Evolutionary conservation across 1,140 invertebrate species (phyloP).

Genomic region (Drosophila saltans): DNA sequence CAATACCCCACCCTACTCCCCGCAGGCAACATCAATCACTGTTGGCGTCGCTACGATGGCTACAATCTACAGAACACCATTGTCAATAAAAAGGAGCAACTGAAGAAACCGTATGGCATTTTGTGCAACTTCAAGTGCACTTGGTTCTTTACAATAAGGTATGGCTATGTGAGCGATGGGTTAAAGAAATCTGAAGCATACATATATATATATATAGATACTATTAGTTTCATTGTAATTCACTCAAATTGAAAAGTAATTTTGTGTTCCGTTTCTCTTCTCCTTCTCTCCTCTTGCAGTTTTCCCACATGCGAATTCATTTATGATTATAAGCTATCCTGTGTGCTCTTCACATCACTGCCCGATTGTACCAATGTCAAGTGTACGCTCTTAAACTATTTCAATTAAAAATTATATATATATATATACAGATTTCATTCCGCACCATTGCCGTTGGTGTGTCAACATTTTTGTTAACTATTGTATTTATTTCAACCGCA

Average conservation of each 20-base stretch:
- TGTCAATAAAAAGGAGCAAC: conserved; percentile 80
- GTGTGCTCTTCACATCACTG: conserved; percentile 82
- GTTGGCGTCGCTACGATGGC: conserved; percentile 81
- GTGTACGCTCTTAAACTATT: conserved; percentile 80
- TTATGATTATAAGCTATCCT: conserved; percentile 81
- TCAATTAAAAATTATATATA: conserved; percentile 47
- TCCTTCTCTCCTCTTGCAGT: conserved; percentile 32
- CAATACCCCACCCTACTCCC: neutral
- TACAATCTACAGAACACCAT: conserved; percentile 80
- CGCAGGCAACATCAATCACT: conserved; percentile 79
- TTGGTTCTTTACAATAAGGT: conserved; percentile 82
- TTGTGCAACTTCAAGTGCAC: conserved; percentile 82
- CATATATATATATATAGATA: too few relatives aligned
- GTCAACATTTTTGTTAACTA: conserved; percentile 25
- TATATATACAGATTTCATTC: conserved; percentile 1
- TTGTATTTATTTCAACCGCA: conserved; percentile 46
- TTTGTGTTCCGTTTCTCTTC: neutral
- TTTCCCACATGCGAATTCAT: conserved; percentile 82
- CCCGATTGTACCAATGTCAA: conserved; percentile 79
- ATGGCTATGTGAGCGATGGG: neutral
- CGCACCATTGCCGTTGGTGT: conserved; percentile 1
- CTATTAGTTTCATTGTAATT: neutral
- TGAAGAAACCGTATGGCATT: conserved; percentile 82
- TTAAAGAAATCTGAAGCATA: neutral
- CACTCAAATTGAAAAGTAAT: neutral